A percentile compares a stretch with the other conserved stretches of the same genome.
Conservation (phyloP, 2,888 invertebrate genomes). For the Nemapogon koenigi region DNA sequence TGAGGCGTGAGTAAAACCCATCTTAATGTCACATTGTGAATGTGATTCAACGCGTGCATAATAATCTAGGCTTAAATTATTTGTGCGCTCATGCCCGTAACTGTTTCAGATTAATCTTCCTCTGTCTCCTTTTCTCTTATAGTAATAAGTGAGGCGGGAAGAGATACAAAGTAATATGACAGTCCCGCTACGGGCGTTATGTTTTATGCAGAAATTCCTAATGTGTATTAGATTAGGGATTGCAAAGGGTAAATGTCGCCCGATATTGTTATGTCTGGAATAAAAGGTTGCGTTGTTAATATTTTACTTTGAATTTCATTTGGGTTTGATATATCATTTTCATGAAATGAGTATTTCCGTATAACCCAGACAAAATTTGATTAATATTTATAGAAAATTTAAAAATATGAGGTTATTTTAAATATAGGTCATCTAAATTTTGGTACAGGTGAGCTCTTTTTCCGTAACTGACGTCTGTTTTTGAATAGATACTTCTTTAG, state of each 20-base stretch:
- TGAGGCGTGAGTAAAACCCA: constrained; percentile 15
- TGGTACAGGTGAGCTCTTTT: too few relatives aligned
- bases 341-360: not conserved
- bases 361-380: not conserved
- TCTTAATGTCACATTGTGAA: constrained; percentile 17
- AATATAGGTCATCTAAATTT: too few relatives aligned
- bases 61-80: constrained; percentile 17
- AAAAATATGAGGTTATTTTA: constrained; percentile 3
- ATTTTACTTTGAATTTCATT: constrained; percentile 37
- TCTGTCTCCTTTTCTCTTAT: constrained; percentile 1
- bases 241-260: constrained; percentile 14
- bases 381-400: too few relatives aligned
- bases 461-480: too few relatives aligned
- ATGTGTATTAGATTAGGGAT: constrained; percentile 17
- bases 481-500: too few relatives aligned
- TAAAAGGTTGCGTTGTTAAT: constrained; percentile 30
- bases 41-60: constrained; percentile 16
- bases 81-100: constrained; percentile 15
- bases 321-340: constrained; percentile 11
- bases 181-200: constrained; percentile 9
- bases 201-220: constrained; percentile 17
- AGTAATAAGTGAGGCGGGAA: constrained; percentile 4
- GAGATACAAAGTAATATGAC: constrained; percentile 10
- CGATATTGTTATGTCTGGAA: constrained; percentile 17
- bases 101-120: constrained; percentile 14